Base-by-base conservation (phyloP, 2,888 invertebrate species). In the Hemaris fuciformis region DNA sequence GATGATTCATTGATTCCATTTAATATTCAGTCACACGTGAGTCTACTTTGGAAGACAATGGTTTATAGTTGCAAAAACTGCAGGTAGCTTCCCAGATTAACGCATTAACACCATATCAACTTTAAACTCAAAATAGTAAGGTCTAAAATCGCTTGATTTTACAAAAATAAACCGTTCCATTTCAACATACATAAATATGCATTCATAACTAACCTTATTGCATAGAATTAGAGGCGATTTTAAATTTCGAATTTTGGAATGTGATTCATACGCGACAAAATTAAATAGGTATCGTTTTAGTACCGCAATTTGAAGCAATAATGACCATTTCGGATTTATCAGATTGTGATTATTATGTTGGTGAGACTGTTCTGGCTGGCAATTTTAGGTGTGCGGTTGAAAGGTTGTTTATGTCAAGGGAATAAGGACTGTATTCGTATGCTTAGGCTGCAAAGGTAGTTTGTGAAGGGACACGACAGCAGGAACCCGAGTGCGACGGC, bases 401-500 rank as follows among this genome's bases (percentile, higher is more conserved):
- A 62, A 62, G 13, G 0, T 10, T 8, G 45, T 43, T 62, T 70
- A 68, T 58, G 0, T 0, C 0, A 0, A 6, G 3, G 0, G 0
- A 0, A 18, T 70, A 72, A 68, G 67, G 71, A 18, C 10, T 27
- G 31, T 31, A 27, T 48, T 53, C 18, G 7, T 18, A 8, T 7
- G 8, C 27, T 18, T 8, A 3, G 4, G 10, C 27, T 3, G 57
- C 31, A 46, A 63, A 62, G 73, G 66, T 66, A 62, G 65, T 68
- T 77, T 67, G 80, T 62, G 42, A 65, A 70, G 68, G 71, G 74
- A 79, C 81, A 80, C 76, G 86, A 84, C 84, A 85, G 83, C 80
- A 79, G 81, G 84, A 81, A 81, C 79, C 83, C 84, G 87, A 81
- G 87, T 88, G 88, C 86, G 86, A 83, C 85, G 89, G 87, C 87